These are phyloP conservation scores for Nomada lathburiana DNA, from an alignment of 2,888 invertebrate genomes.

Conservation along the genomic window DNA sequence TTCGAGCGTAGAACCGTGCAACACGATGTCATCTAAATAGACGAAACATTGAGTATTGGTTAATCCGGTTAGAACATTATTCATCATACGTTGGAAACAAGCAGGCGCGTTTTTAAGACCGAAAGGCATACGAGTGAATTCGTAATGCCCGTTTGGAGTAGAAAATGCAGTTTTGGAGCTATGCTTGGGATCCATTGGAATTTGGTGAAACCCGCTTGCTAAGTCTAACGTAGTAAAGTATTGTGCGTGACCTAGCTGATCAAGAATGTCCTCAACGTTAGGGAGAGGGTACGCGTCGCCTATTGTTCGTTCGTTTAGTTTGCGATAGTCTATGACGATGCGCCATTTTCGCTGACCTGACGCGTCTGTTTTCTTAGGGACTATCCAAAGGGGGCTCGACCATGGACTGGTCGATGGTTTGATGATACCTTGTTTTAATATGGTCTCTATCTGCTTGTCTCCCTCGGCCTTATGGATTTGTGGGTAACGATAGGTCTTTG, in stretches of 20 bases:
- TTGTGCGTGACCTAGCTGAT: not conserved
- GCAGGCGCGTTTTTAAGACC: not conserved
- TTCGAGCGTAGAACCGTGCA: not conserved
- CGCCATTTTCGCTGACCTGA: not conserved
- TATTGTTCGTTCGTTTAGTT: not conserved
- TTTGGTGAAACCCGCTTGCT: not conserved
- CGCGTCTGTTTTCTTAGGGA: not conserved
- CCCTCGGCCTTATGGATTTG: slow-evolving; percentile 1
- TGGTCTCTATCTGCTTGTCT: slow-evolving; percentile 1
- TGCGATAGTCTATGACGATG: not conserved
- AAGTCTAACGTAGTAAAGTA: not conserved
- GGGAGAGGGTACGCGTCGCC: not conserved
- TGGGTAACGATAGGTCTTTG: not conserved
- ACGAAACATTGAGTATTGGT: not conserved
- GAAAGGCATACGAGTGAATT: not conserved
- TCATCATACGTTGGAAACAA: not conserved
- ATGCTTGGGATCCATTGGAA: not conserved
- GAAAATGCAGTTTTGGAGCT: not conserved
- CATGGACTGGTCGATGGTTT: not conserved
- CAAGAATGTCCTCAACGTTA: no score
- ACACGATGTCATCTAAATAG: not conserved
- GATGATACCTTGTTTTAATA: not conserved
- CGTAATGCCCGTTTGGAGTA: not conserved
- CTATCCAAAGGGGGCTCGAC: not conserved
- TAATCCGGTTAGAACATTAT: not conserved